Conservation (phyloP, 2,888 invertebrate genomes). For the Hypercompe scribonia region DNA sequence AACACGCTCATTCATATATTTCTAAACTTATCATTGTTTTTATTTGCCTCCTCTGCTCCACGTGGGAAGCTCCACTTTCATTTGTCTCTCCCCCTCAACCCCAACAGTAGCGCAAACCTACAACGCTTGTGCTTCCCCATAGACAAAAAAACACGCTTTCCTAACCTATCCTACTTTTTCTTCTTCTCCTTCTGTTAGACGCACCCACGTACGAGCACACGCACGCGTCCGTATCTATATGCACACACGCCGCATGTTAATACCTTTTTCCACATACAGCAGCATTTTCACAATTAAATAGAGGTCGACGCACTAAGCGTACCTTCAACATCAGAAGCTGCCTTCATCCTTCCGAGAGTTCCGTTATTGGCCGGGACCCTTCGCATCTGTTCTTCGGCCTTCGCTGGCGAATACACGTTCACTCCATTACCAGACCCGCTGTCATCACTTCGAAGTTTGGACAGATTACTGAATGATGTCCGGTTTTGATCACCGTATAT, state of each 20-base stretch:
- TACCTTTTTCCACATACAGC: too few relatives aligned
- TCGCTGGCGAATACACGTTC: conserved; percentile 80
- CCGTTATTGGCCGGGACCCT: conserved; percentile 67
- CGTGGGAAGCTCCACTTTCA: too few relatives aligned
- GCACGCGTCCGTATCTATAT: background rate
- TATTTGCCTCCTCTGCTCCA: too few relatives aligned
- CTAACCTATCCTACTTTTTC: too few relatives aligned
- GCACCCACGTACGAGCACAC: conserved; percentile 38
- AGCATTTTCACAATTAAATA: background rate
- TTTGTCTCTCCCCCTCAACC: too few relatives aligned
- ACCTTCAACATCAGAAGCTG: conserved; percentile 78
- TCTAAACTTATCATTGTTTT: too few relatives aligned
- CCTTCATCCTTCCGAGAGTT: conserved; percentile 77
- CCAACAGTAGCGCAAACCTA: too few relatives aligned
- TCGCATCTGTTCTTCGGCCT: conserved; percentile 76
- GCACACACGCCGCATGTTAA: background rate
- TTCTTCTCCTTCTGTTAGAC: too few relatives aligned
- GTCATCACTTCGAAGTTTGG: conserved; percentile 76
- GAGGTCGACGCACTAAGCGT: conserved; percentile 11
- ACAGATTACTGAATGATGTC: conserved; percentile 76
- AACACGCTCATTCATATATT: background rate
- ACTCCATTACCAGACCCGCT: conserved; percentile 72
- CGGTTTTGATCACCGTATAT: conserved; percentile 80
- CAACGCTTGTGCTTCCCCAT: too few relatives aligned
- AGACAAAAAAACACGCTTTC: too few relatives aligned